Evolutionary conservation across 2,888 invertebrate species (phyloP).

Genomic region (Lagria hirta): DNA sequence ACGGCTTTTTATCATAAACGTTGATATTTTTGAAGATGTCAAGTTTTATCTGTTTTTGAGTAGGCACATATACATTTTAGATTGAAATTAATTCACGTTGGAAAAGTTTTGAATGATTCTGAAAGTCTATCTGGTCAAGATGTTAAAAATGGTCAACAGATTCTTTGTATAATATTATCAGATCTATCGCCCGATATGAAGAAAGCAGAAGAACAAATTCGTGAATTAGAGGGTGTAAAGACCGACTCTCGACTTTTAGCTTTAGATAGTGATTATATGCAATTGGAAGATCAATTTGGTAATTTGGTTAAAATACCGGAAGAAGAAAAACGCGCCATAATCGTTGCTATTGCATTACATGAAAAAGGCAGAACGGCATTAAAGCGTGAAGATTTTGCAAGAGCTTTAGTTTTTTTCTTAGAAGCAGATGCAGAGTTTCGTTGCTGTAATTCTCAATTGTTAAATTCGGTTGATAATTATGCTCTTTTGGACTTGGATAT

Average conservation of each 20-base stretch:
- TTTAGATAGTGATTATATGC: constrained; percentile 61
- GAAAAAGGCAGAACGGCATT: constrained; percentile 75
- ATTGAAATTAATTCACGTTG: constrained; percentile 68
- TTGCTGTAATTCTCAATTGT: constrained; percentile 64
- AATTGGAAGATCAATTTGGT: constrained; percentile 77
- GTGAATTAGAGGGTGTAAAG: constrained; percentile 49
- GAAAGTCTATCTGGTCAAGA: constrained; percentile 60
- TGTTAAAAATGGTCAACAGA: constrained; percentile 67
- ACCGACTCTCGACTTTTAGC: constrained; percentile 53
- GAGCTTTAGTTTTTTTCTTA: constrained; percentile 71
- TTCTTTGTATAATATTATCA: constrained; percentile 63
- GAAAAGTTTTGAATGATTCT: constrained; percentile 62
- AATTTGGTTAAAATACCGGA: constrained; percentile 70
- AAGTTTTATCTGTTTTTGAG: constrained; percentile 1
- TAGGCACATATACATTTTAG: constrained; percentile 52
- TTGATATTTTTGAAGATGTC: constrained; percentile 1
- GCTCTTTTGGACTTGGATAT: constrained; percentile 82
- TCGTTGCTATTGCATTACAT: constrained; percentile 77
- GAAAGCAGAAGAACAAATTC: constrained; percentile 46
- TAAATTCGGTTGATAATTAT: constrained; percentile 78
- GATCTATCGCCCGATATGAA: constrained; percentile 47
- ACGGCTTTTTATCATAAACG: too few relatives aligned
- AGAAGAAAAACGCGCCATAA: constrained; percentile 67
- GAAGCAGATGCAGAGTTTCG: constrained; percentile 79
- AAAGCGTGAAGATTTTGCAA: constrained; percentile 64